Conservation (phyloP, 1,140 invertebrate genomes). For the Callitettix versicolor region DNA sequence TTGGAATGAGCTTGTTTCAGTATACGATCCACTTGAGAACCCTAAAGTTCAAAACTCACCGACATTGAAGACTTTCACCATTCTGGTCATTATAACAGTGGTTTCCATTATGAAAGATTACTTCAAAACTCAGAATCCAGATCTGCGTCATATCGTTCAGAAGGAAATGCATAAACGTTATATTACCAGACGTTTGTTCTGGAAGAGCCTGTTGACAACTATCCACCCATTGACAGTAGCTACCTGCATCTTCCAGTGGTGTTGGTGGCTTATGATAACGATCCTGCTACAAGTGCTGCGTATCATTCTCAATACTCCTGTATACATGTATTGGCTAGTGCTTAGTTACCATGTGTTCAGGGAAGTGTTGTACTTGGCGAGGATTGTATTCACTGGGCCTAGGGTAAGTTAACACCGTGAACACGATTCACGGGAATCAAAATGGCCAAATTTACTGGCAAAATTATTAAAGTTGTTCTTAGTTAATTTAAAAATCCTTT, state of each 20-base stretch:
- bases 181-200: constrained; percentile 14
- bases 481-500: too few relatives aligned
- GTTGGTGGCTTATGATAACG: constrained; percentile 22
- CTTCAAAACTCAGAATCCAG: constrained; percentile 18
- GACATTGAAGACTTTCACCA: constrained; percentile 44
- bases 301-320: constrained; percentile 17
- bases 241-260: constrained; percentile 6
- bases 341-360: constrained; percentile 37
- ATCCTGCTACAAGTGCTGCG: constrained; percentile 20
- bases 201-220: constrained; percentile 16
- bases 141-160: not conserved
- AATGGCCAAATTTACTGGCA: too few relatives aligned
- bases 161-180: constrained; percentile 13
- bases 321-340: constrained; percentile 21
- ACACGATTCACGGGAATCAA: too few relatives aligned
- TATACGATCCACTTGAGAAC: constrained; percentile 63
- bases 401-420: constrained; percentile 33
- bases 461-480: too few relatives aligned
- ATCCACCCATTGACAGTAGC: constrained; percentile 20
- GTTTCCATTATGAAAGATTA: constrained; percentile 47
- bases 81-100: constrained; percentile 44
- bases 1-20: constrained; percentile 69
- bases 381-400: constrained; percentile 43
- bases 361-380: constrained; percentile 43
- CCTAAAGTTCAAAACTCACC: constrained; percentile 46